Conservation (phyloP, 2,113 vertebrate genomes). For the Neodon shergylaensis region DNA sequence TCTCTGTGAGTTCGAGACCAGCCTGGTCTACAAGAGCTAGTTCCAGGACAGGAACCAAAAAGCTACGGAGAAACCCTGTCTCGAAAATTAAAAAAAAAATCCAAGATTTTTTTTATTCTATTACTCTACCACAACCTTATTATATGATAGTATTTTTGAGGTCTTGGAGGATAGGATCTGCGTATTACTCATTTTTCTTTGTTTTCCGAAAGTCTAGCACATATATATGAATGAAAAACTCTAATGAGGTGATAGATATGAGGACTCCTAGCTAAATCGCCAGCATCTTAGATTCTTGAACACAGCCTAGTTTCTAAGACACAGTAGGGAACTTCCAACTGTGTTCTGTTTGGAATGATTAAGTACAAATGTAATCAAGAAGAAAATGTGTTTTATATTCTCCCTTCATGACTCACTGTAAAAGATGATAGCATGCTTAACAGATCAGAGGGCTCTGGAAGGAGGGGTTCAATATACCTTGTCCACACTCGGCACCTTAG, state of each 20-base stretch:
- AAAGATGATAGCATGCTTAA: conserved; percentile 21
- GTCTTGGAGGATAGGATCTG: not conserved
- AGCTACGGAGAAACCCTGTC: too few species aligned
- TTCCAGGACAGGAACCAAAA: too few species aligned
- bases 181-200: conserved; percentile 3
- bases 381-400: conserved; percentile 36
- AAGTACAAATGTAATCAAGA: not conserved
- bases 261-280: not conserved
- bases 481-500: not conserved
- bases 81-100: not conserved
- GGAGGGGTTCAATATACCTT: not conserved
- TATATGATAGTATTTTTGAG: not conserved
- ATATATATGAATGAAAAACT: conserved; percentile 16
- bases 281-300: not conserved
- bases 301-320: not conserved
- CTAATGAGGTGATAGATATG: not conserved
- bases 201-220: not conserved
- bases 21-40: too few species aligned
- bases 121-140: not conserved
- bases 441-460: conserved; percentile 14
- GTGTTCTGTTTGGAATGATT: conserved; percentile 32
- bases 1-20: too few species aligned
- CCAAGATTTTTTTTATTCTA: not conserved
- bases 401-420: conserved; percentile 9
- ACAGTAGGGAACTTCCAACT: not conserved